A percentile compares a stretch with the other conserved stretches of the same genome.
These are phyloP conservation scores for Acrobeloides nanus DNA, from an alignment of 2,888 invertebrate species.

Conservation along the genomic window DNA sequence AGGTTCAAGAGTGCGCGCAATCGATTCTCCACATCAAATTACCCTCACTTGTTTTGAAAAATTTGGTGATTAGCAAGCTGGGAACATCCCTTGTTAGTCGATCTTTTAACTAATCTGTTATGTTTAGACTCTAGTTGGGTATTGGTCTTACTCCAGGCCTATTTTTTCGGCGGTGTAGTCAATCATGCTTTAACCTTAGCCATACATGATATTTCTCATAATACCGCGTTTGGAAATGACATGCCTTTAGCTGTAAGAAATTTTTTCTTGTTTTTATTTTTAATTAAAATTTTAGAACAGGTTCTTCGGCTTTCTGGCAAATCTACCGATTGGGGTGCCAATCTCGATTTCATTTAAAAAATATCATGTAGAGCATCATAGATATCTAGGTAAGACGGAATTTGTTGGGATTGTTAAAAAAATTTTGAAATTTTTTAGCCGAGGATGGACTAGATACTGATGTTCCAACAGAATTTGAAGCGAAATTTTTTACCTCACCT, in stretches of 20 bases:
- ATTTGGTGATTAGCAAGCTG: too few relatives aligned
- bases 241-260: conserved; percentile 26
- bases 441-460: conserved; percentile 89
- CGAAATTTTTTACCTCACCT: conserved; percentile 80
- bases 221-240: conserved; percentile 82
- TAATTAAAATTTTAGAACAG: too few relatives aligned
- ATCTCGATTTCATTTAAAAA: conserved; percentile 90
- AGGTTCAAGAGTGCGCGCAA: too few relatives aligned
- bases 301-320: conserved; percentile 85
- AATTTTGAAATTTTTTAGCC: conserved; percentile 65
- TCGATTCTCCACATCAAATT: too few relatives aligned
- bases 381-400: conserved; percentile 56
- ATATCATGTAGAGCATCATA: conserved; percentile 87
- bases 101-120: too few relatives aligned
- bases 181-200: conserved; percentile 90
- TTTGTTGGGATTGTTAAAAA: conserved; percentile 55
- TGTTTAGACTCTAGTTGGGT: conserved; percentile 64
- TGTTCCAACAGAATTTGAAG: conserved; percentile 84
- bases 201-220: conserved; percentile 93
- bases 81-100: too few relatives aligned
- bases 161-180: conserved; percentile 88
- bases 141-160: conserved; percentile 70
- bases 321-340: conserved; percentile 83
- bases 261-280: too few relatives aligned
- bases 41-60: too few relatives aligned